Base-by-base conservation (phyloP, 2,888 invertebrate species). In the Coleophora deauratella region DNA sequence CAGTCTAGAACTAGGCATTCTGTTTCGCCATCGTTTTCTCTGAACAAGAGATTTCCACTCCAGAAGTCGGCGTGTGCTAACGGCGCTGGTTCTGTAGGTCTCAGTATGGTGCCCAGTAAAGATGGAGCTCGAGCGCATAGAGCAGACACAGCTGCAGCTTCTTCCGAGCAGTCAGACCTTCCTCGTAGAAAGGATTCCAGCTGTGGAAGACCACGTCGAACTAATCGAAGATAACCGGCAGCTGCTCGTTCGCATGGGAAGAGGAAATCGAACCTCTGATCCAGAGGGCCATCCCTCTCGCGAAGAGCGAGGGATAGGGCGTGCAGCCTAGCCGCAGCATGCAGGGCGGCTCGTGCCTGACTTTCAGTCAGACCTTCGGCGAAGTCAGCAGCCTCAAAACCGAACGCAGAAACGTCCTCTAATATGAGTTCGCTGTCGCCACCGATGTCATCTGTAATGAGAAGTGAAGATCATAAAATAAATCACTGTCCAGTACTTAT, bases 21-120 rank as follows among this genome's bases (percentile, higher is more conserved):
- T 55, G 88, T 88, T 42, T 72, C 52, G 44, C 79, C 81, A 14
- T 79, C 74, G 42, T 55, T 64, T 49, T 89, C 88, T 42, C 87
- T 81, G 59, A 94, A 93, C 46, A 93, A 79, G 11, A 93, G 82
- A 72, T 93, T 93, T 54, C 93, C 93, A 65, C 92, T 92, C 94
- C 94, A 94, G 70, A 94, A 94, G 65, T 94, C 94, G 0, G 93
- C 93, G 68, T 94, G 94, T 0, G 93, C 93, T 45, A 94, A 90
- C 6, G 93, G 84, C 0, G 93, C 91, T 0, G 93, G 93, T 58
- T 91, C 93, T 37, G 90, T 88, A 0, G 93, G 93, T 35, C 90
- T 88, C 27, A 93, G 73, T 7, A 93, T 75, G 2, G 90, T 89
- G 13, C 91, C 91, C 15, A 93, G 91, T 35, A 93, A 86, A 12